These are phyloP conservation scores for Apotomis betuletana DNA, from an alignment of 2,888 invertebrate species.

Conservation along the genomic window DNA sequence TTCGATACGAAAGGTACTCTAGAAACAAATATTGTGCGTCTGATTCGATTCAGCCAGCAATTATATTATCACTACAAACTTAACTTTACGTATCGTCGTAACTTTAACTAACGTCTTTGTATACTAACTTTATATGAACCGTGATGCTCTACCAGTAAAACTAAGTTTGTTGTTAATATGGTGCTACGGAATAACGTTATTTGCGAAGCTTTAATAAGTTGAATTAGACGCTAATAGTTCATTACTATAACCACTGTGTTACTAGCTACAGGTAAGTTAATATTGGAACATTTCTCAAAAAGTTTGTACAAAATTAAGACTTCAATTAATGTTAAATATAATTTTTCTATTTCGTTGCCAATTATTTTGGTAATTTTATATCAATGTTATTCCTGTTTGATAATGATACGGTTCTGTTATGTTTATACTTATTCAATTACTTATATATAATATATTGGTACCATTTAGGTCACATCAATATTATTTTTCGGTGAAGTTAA, in stretches of 20 bases:
- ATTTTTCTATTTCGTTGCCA: no score
- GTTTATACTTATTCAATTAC: no score
- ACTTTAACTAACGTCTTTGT: constrained; percentile 12
- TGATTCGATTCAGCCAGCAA: not conserved
- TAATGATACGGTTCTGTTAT: no score
- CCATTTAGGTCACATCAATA: no score
- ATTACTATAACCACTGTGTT: constrained; percentile 1
- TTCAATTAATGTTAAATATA: no score
- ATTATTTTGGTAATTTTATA: no score
- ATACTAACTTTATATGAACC: not conserved
- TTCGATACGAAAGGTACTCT: no score
- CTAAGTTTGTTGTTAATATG: constrained; percentile 9
- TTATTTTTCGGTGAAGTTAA: no score
- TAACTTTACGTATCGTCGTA: constrained; percentile 2
- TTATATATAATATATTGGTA: no score
- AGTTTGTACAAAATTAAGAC: no score
- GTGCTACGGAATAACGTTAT: constrained; percentile 8
- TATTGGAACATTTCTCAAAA: no score
- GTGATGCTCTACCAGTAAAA: not conserved
- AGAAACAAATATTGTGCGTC: not conserved
- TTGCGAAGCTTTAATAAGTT: constrained; percentile 15
- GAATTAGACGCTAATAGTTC: not conserved
- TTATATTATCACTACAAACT: not conserved
- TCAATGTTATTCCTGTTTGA: no score
- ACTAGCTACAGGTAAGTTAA: constrained; percentile 10